Evolutionary conservation across 2,888 invertebrate species (phyloP), one percentile per base, ranked within the genome.

Genomic region (Pecten maximus): DNA sequence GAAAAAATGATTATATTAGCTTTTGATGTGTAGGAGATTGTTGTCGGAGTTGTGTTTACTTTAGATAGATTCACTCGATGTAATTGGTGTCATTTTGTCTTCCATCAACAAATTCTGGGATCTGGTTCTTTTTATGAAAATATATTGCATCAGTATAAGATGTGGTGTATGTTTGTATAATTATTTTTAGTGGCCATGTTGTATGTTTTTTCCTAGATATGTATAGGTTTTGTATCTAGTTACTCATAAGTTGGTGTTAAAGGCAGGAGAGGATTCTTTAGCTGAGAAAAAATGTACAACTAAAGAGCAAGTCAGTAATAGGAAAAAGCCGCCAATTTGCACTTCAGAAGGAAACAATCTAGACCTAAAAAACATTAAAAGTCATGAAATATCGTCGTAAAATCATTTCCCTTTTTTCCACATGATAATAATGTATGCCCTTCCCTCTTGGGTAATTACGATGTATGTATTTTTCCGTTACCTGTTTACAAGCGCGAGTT

Each of bases 41-140:
- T n/a, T n/a, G n/a, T n/a, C n/a, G n/a, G n/a, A 35, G 74, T 74
- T 74, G 74, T 74, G 74, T 74, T 74, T 74, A 23, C 35, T 74
- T 28, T 12, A 74, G 28, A 15, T 10, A 74, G 74, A 74, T 35
- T 74, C 74, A 10, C 74, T 74, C 74, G 35, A 19, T 74, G 74
- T 74, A 74, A 74, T 74, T 74, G 74, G 74, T 74, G 74, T 74
- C 74, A 74, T 74, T 74, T 28, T 74, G 2, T 35, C 74, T 35
- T 74, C 74, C 16, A 74, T 74, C 28, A 74, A 74, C 74, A 74
- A 74, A 74, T 35, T 28, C 35, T 10, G 35, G 74, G 74, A 74
- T 74, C 74, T 74, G 35, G 74, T 60, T 60, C 60, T 60, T 60
- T 60, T n/a, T 60, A 60, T 74, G 74, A 28, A 74, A 74, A 74